Evolutionary conservation across 2,797 vertebrate species (phyloP).

Genomic region (Triplophysa bombifrons): DNA sequence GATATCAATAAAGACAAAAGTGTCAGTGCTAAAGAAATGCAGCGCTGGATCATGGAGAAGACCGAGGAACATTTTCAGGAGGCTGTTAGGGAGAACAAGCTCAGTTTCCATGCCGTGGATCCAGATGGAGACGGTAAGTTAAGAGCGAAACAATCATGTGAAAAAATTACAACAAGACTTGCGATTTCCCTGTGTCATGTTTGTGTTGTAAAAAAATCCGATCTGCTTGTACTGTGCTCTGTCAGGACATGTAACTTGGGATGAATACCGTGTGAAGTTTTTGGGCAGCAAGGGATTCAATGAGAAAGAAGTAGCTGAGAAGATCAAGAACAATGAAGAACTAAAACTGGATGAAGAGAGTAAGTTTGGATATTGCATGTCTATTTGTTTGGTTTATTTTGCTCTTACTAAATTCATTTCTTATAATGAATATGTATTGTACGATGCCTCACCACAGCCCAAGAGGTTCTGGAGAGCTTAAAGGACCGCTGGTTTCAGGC

Average conservation of each 20-base stretch:
- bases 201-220: too few species aligned
- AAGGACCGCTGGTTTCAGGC: constrained; percentile 98
- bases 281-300: constrained; percentile 93
- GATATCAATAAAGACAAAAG: constrained; percentile 86
- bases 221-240: constrained; percentile 10
- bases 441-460: constrained; percentile 74
- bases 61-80: constrained; percentile 96
- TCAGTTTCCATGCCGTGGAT: constrained; percentile 90
- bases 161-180: too few species aligned
- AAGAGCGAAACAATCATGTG: background rate
- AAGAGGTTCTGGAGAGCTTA: constrained; percentile 95
- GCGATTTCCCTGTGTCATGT: too few species aligned
- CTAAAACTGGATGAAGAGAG: constrained; percentile 96
- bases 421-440: background rate
- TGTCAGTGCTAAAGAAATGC: constrained; percentile 94
- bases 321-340: constrained; percentile 89
- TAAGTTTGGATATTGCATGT: constrained; percentile 65
- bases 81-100: constrained; percentile 89
- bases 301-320: constrained; percentile 86
- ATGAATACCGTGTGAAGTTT: constrained; percentile 93
- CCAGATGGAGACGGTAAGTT: constrained; percentile 89
- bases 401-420: background rate
- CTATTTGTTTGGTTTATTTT: background rate
- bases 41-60: constrained; percentile 97
- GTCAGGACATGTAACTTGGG: constrained; percentile 90